Evolutionary conservation across 2,113 vertebrate species (phyloP).

Genomic region (Thermophis baileyi): DNA sequence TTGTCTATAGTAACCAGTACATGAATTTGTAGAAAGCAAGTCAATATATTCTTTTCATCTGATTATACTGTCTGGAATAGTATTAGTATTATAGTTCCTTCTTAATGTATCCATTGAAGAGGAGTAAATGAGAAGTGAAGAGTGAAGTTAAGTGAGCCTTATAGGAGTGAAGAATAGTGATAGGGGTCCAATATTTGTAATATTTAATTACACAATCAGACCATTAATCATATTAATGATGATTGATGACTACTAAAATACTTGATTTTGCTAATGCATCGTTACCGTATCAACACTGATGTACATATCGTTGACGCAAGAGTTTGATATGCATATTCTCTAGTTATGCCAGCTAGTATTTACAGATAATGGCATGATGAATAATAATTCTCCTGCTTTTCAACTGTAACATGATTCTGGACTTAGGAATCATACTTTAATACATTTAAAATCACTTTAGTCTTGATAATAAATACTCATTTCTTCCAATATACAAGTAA

Average conservation of each 20-base stretch:
- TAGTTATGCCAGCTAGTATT: background rate
- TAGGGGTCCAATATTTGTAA: background rate
- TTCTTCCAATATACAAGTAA: slow-evolving; percentile 61
- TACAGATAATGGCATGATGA: background rate
- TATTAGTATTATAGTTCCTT: background rate
- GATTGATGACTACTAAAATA: background rate
- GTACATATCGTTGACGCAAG: background rate
- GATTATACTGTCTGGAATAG: background rate
- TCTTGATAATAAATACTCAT: slow-evolving; percentile 64
- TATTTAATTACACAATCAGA: background rate
- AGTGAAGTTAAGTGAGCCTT: background rate
- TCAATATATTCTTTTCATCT: background rate
- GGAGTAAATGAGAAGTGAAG: background rate
- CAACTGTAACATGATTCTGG: background rate
- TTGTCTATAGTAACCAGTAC: background rate
- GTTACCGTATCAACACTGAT: background rate
- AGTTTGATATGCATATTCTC: background rate
- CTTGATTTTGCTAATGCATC: background rate
- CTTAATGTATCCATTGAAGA: background rate
- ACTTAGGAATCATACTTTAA: background rate
- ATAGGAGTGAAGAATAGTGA: background rate
- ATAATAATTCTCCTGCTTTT: background rate
- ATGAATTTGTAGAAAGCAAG: background rate
- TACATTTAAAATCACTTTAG: slow-evolving; percentile 54
- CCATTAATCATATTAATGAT: background rate